Base-by-base conservation (phyloP, 2,797 vertebrate species). In the Helicolenus hilgendorfi region DNA sequence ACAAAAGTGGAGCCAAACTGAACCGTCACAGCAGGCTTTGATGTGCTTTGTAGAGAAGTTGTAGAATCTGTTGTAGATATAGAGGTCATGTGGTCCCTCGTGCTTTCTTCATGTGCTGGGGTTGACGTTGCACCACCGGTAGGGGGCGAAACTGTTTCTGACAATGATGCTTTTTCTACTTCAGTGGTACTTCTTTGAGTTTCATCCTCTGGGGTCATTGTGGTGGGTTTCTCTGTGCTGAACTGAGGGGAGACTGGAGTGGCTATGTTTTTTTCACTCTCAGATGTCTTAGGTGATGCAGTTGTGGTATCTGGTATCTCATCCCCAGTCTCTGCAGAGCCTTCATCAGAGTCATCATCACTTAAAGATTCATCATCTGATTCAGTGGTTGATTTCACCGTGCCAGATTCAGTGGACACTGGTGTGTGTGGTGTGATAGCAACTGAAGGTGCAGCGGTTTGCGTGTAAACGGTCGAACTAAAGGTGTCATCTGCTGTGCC, bases 1-100 rank as follows among this genome's bases (percentile, higher is more conserved):
- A 78, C 55, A 79, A 92, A 89, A 18, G 88, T 92, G 31, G 91
- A 81, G 35, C 89, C 91, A 92, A 89, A 86, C 38, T 91, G 81
- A 62, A 92, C 35, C 3, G 49, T 62, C 27, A 79, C 69, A 27
- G 86, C 85, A 24, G 81, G 83, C 18, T 79, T 68, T 69, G 85
- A 24, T 58, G 88, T 86, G 49, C 36, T 88, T 70, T 82, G 65
- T 60, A 74, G 59, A 55, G 68, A 72, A 41, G 75, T 26, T 2
- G 73, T 36, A 36, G 35, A 71, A n/a, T 64, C 74, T 55, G 73
- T 53, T 72, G 65, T 84, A 29, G 45, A 58, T 27, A 55, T 65
- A 75, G 79, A 68, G 13, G 45, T 26, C 35, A 31, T 29, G 13
- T 81, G 27, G 56, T 90, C 77, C 45, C 26, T 78, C 77, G 74